These are phyloP conservation scores for Nysson spinosus DNA, from an alignment of 2,888 invertebrate genomes.

Conservation along the genomic window DNA sequence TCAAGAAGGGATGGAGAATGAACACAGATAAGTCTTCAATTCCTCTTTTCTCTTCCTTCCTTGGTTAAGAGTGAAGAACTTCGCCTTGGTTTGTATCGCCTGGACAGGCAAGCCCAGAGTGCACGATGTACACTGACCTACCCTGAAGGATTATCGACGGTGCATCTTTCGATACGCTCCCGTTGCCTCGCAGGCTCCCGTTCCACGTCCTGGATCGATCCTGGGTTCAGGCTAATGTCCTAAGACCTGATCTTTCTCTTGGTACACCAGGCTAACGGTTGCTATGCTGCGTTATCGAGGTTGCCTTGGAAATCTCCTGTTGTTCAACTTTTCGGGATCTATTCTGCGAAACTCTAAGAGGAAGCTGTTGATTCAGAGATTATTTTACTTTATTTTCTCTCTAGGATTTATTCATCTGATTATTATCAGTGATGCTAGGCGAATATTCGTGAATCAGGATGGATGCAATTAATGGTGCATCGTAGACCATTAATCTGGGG, in stretches of 20 bases:
- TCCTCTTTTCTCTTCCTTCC: constrained; percentile 22
- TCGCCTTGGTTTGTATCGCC: constrained; percentile 27
- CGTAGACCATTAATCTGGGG: too few species aligned
- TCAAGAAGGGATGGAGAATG: constrained; percentile 43
- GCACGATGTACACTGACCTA: constrained; percentile 59
- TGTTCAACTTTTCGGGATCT: constrained; percentile 37
- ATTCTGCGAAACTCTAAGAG: too few species aligned
- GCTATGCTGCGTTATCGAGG: too few species aligned
- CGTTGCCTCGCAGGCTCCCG: constrained; percentile 60
- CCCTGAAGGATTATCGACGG: constrained; percentile 63
- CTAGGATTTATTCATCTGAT: too few species aligned
- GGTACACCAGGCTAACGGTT: constrained; percentile 42
- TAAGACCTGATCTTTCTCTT: constrained; percentile 23
- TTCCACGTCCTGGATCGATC: constrained; percentile 60
- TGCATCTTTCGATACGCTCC: constrained; percentile 65
- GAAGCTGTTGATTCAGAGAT: too few species aligned
- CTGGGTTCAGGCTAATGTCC: constrained; percentile 27
- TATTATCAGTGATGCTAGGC: too few species aligned
- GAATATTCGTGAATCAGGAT: too few species aligned
- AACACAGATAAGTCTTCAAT: constrained; percentile 37
- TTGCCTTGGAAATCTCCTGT: constrained; percentile 13
- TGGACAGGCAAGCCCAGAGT: constrained; percentile 52
- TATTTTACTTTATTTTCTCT: too few species aligned
- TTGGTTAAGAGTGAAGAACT: constrained; percentile 18
- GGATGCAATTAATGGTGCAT: too few species aligned